These are phyloP conservation scores for Cricetomys ansorgei DNA, from an alignment of 2,113 vertebrate genomes.

Conservation along the genomic window DNA sequence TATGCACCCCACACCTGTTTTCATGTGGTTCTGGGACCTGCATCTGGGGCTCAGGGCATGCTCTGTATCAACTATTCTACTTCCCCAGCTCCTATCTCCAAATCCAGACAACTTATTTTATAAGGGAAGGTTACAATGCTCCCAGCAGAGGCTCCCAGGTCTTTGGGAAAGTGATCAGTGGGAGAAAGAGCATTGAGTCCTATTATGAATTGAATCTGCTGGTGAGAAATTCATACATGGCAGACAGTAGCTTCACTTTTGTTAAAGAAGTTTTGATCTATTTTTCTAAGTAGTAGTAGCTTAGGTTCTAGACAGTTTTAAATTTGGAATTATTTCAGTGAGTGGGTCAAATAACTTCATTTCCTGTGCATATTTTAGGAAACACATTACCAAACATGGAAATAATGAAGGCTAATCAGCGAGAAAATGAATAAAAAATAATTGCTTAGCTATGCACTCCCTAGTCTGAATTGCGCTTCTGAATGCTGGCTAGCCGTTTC, in stretches of 20 bases:
- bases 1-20: not conserved
- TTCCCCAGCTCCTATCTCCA: not conserved
- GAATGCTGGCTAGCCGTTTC: not conserved
- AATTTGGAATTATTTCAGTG: not conserved
- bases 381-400: not conserved
- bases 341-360: not conserved
- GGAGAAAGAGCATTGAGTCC: not conserved
- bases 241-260: not conserved
- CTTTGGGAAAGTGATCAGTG: not conserved
- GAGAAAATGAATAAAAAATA: not conserved
- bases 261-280: not conserved
- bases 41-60: no score
- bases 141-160: not conserved
- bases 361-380: not conserved
- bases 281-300: slow-evolving; percentile 28
- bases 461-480: not conserved
- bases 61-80: not conserved
- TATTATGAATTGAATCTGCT: not conserved
- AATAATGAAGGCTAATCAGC: not conserved
- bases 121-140: not conserved
- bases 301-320: not conserved
- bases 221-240: not conserved
- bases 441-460: not conserved
- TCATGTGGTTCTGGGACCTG: not conserved
- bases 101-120: not conserved